Base-by-base conservation (phyloP, 2,888 invertebrate species). In the Hirtodrosophila trivittata region DNA sequence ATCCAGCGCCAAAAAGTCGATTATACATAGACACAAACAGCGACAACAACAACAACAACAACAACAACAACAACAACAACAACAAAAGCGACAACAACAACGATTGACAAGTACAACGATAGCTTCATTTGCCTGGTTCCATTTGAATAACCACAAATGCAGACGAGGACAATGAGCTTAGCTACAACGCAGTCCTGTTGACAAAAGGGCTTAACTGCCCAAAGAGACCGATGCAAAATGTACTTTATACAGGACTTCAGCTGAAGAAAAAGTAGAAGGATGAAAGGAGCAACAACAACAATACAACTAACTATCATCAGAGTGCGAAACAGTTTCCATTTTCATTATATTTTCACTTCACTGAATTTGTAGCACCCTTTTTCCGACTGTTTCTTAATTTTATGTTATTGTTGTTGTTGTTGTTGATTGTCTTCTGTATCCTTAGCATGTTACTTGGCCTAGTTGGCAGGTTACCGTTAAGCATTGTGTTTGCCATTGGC, bases 1-100 rank as follows among this genome's bases (percentile, higher is more conserved):
- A 70, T 60, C 45, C 77, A 72, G 77, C 75, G 76, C 76, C 81
- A 78, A 80, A 80, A 78, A 78, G 77, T 78, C 77, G 77, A 70
- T 57, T 57, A 54, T 41, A 62, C 46, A 68, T 71, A 73, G 55
- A 69, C 55, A 70, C 39, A 56, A 66, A 43, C 62, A 64, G 46
- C 56, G 52, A 50, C 57, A 68, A 58, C 63, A 50, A 45, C 52
- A 63, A 54, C 38, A 42, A 55, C 49, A 63, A 38, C 37, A 25
- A 14, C 32, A 30, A 7, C 18, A 46, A 39, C 32, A 14, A 21
- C 30, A 14, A 21, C 30, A 30, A 18, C 54, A 45, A 25, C 25
- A n/a, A 41, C 52, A 63, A 56, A 32, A 39, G 56, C 49, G 59
- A 39, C 37, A 26, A 26, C 26, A 32, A 7, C 25, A 21, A 21